Evolutionary conservation across 2,113 vertebrate species (phyloP).

Genomic region (Tiliqua scincoides): DNA sequence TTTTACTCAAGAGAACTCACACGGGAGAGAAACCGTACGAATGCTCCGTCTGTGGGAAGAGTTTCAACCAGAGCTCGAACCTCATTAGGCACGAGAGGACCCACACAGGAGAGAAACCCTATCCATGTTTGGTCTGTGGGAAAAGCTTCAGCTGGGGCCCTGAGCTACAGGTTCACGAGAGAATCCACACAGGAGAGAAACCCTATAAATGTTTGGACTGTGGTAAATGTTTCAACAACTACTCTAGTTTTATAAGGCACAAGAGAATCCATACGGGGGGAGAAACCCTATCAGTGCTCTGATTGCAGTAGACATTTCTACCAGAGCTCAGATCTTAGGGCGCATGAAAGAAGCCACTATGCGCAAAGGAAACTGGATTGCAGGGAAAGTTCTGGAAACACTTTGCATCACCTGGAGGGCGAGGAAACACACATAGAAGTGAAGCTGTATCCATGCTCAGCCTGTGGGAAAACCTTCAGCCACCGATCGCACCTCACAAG

Average conservation of each 20-base stretch:
- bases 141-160: constrained; percentile 69
- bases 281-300: constrained; percentile 40
- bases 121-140: constrained; percentile 63
- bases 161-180: constrained; percentile 60
- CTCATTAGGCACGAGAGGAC: constrained; percentile 60
- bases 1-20: constrained; percentile 65
- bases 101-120: constrained; percentile 68
- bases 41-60: constrained; percentile 63
- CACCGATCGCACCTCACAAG: not conserved
- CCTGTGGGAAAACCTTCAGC: not conserved
- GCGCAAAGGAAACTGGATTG: not conserved
- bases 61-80: constrained; percentile 67
- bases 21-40: constrained; percentile 68
- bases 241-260: constrained; percentile 68
- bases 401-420: not conserved
- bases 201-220: constrained; percentile 61
- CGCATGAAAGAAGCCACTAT: not conserved
- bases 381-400: not conserved
- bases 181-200: constrained; percentile 65
- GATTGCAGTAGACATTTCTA: not conserved
- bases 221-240: constrained; percentile 63
- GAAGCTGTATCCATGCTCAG: not conserved
- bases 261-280: constrained; percentile 31
- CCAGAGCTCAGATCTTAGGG: not conserved
- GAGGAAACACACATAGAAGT: not conserved